These are phyloP conservation scores for Epinotia ramella DNA, from an alignment of 2,888 invertebrate species.

Conservation along the genomic window DNA sequence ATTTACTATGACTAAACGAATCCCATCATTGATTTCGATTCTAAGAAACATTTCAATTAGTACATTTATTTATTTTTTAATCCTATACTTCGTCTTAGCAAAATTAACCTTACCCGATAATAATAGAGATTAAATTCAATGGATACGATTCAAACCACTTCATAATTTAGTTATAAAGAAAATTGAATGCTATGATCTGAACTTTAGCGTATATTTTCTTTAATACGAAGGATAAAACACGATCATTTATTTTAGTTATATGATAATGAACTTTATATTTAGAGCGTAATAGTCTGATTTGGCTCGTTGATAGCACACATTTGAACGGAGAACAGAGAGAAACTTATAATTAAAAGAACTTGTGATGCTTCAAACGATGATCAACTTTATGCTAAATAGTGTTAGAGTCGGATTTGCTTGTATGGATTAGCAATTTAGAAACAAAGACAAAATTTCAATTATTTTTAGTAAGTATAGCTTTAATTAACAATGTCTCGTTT, in stretches of 20 bases:
- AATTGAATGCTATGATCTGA: background rate
- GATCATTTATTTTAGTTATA: background rate
- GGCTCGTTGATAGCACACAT: background rate
- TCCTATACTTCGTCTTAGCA: background rate
- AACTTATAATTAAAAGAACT: background rate
- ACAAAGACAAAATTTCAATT: too few relatives aligned
- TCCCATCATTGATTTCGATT: constrained; percentile 26
- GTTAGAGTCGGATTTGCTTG: background rate
- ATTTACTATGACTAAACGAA: constrained; percentile 17
- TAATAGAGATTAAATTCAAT: background rate
- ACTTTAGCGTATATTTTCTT: background rate
- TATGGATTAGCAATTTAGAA: too few relatives aligned
- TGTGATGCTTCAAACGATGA: background rate
- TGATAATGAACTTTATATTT: constrained; percentile 9
- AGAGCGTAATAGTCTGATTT: background rate
- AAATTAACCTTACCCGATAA: background rate
- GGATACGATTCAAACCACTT: background rate
- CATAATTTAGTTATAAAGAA: background rate
- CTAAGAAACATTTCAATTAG: constrained; percentile 17
- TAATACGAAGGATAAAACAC: background rate
- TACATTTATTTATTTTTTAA: constrained; percentile 3
- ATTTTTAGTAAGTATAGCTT: too few relatives aligned
- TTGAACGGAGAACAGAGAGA: background rate
- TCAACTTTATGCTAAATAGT: background rate
- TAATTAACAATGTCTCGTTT: too few relatives aligned